These are phyloP conservation scores for Sinocyclocheilus maitianheensis DNA, from an alignment of 2,113 vertebrate genomes.

Conservation along the genomic window DNA sequence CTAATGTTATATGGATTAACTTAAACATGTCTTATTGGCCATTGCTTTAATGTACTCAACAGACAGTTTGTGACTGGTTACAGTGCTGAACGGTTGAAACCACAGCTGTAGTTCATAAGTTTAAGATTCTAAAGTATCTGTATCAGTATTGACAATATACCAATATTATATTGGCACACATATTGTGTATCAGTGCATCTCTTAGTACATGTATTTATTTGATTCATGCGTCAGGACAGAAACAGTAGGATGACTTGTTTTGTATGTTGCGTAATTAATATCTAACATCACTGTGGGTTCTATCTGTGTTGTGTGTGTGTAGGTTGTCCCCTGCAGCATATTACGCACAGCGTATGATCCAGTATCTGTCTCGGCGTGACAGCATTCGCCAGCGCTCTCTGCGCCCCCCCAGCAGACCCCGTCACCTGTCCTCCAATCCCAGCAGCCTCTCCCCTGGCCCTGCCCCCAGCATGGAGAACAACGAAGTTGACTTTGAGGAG, in stretches of 20 bases:
- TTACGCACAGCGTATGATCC: constrained; percentile 98
- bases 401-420: constrained; percentile 84
- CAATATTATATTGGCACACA: neutral
- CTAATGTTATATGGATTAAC: neutral
- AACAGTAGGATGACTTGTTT: neutral
- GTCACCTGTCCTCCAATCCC: constrained; percentile 78
- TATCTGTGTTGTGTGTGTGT: neutral
- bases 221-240: neutral
- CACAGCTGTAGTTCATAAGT: too few relatives aligned
- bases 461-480: constrained; percentile 82
- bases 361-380: constrained; percentile 94
- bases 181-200: neutral
- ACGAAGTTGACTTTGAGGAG: constrained; percentile 94
- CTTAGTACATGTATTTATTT: neutral
- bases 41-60: neutral
- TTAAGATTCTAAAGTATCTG: neutral
- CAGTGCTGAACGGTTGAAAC: neutral
- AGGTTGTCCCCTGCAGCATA: constrained; percentile 96
- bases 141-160: neutral
- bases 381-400: constrained; percentile 94
- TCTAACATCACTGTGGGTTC: constrained; percentile 12
- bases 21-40: neutral
- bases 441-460: constrained; percentile 81
- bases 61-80: neutral
- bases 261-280: neutral